A percentile compares a stretch with the other conserved stretches of the same genome.
phyloP scores from a whole-genome alignment of 2,888 invertebrate genomes.

The Lissonota sp. region DNA sequence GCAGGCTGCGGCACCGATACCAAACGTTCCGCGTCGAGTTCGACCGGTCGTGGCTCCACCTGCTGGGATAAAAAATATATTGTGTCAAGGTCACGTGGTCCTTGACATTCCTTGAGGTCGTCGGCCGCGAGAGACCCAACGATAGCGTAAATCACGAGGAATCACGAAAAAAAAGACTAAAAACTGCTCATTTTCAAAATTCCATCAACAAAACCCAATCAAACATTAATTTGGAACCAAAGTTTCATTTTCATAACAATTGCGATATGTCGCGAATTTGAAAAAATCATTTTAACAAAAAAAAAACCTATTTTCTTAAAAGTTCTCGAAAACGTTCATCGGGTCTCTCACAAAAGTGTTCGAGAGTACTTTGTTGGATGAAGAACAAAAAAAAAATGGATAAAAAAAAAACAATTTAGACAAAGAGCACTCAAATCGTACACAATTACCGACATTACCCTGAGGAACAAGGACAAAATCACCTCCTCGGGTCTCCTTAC shows the following conservation, averaged over 20 bases:
- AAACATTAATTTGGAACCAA: no score
- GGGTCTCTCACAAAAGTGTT: constrained; percentile 59
- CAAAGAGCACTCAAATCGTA: constrained; percentile 52
- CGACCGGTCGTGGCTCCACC: constrained; percentile 71
- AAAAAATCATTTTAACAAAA: no score
- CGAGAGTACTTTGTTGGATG: constrained; percentile 44
- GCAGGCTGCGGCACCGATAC: constrained; percentile 70
- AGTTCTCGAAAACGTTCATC: constrained; percentile 21
- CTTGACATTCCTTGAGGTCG: constrained; percentile 62
- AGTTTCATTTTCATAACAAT: no score
- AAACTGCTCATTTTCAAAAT: no score
- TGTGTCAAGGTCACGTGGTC: constrained; percentile 64
- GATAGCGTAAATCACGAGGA: no score
- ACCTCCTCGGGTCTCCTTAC: constrained; percentile 71
- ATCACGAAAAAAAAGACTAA: no score
- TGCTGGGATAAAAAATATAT: constrained; percentile 69
- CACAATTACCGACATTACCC: constrained; percentile 58
- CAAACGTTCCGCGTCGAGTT: constrained; percentile 66
- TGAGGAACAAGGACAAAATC: constrained; percentile 70
- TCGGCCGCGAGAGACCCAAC: constrained; percentile 60
- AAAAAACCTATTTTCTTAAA: no score
- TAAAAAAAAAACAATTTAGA: no score
- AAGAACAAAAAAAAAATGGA: no score
- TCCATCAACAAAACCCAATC: no score
- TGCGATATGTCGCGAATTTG: no score